Evolutionary conservation across 2,113 vertebrate species (phyloP), one percentile per base, ranked within the genome.

Genomic region (Rhea americana): DNA sequence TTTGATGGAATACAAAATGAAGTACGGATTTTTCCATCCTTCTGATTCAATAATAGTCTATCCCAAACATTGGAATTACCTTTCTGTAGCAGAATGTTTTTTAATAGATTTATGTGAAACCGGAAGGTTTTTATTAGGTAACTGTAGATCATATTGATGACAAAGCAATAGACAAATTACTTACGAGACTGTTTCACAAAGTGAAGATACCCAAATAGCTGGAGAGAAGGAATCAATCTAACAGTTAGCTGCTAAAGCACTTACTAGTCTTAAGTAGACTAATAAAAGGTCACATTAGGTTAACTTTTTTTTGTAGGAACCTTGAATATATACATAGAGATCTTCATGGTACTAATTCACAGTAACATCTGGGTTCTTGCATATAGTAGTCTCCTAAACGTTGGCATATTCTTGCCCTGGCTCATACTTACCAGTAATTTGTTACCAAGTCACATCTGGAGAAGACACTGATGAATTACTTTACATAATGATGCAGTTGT

Each of bases 381-480:
- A 65, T 61, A 56, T 66, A 53, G 22, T 51, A 56, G 35, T 87
- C 58, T 89, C 41, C 39, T 82, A 82, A 92, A 76, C 78, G 66
- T 11, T 68, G 85, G 30, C 51, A 8, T 84, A 61, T 59, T 90
- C 56, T 86, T 86, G 82, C 12, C 8, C 19, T 66, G 53, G 71
- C 45, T 93, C 11, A 1, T 73, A 41, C 91, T 87, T 89, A 15
- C 66, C 71, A 79, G 53, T 94, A 93, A 70, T 39, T 92, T 45
- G 41, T 87, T 89, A 92, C 84, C 71, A 76, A 79, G 73, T 86
- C 58, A 68, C 39, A 76, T 84, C 91, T 95, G 81, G 58, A 91
- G 61, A 71, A 75, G 35, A 66, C 53, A 25, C 24, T 84, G 71
- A 53, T 85, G 85, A 65, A 84, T 82, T 95, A 55, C 85, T 94